A percentile compares a stretch with the other conserved stretches of the same genome.
Evolutionary conservation across 1,140 invertebrate species (phyloP).

Genomic region (Lordiphosa stackelbergi): DNA sequence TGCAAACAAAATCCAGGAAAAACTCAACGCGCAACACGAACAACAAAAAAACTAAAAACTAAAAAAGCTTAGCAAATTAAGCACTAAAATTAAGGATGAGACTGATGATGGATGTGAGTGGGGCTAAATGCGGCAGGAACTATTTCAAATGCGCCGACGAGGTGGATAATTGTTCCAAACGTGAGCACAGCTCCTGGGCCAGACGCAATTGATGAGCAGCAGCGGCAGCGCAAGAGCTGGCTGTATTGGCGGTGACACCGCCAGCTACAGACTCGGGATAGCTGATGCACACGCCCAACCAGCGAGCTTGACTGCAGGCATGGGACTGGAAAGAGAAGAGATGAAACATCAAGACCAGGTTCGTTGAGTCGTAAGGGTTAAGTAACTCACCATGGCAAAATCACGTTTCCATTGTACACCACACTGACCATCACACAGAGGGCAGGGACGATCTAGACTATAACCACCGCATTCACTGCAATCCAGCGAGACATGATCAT

Average conservation of each 20-base stretch:
- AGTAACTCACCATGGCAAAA: slow-evolving; percentile 83
- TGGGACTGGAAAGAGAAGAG: slow-evolving; percentile 82
- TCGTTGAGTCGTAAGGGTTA: slow-evolving; percentile 12
- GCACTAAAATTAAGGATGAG: slow-evolving; percentile 41
- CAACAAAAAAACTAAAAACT: slow-evolving; percentile 36
- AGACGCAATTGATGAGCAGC: slow-evolving; percentile 70
- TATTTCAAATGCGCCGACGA: slow-evolving; percentile 52
- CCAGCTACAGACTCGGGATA: slow-evolving; percentile 76
- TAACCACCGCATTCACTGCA: slow-evolving; percentile 91
- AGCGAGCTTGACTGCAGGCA: slow-evolving; percentile 85
- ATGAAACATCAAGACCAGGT: slow-evolving; percentile 4
- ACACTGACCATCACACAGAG: slow-evolving; percentile 86
- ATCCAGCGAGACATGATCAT: slow-evolving; percentile 87
- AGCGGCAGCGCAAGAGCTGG: slow-evolving; percentile 60
- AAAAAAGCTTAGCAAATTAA: slow-evolving; percentile 51
- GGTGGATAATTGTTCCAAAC: slow-evolving; percentile 79
- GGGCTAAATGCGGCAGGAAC: slow-evolving; percentile 50
- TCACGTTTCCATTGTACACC: slow-evolving; percentile 86
- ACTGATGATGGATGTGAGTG: slow-evolving; percentile 42
- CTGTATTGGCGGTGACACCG: slow-evolving; percentile 23
- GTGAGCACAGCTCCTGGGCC: slow-evolving; percentile 77
- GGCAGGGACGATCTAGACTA: slow-evolving; percentile 86
- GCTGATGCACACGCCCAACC: slow-evolving; percentile 82
- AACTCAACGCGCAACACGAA: slow-evolving; percentile 20
- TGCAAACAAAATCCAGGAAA: slow-evolving; percentile 39